Evolutionary conservation across 2,888 invertebrate genomes (phyloP), one percentile per base, ranked within the genome.

Genomic region (Apamea sordens): DNA sequence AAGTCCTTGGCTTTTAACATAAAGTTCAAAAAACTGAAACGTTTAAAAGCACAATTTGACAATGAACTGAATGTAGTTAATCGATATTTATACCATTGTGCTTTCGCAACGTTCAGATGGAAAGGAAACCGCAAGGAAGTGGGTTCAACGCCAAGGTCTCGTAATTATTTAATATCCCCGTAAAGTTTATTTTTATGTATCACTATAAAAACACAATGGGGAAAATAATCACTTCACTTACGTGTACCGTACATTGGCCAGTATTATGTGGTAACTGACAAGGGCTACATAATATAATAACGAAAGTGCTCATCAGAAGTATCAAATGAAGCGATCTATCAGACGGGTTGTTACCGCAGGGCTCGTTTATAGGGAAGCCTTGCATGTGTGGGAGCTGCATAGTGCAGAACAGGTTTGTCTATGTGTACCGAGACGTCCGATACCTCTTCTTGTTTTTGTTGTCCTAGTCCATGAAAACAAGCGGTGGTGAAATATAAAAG

Each of bases 311-410:
- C 89, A 91, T 92, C 90, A 86, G 85, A 92, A 92, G 94, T 95
- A 95, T 96, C 96, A 91, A 92, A 95, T 96, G 94, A 95, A 94
- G 94, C 95, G 94, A 95, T 95, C 94, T 94, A 95, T 94, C 94
- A 91, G 91, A 88, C 92, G 91, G 92, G 93, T 93, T 91, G 93
- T 93, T 93, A 95, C 94, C 95, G 92, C 95, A 96, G 93, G 92
- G 90, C 92, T 91, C 84, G 91, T 88, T 90, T 92, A 87, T 80
- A 93, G 93, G 91, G 96, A 96, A 96, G 95, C 96, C 96, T 90
- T 92, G 89, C 83, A 93, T 93, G 96, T 96, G 96, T 96, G 96
- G 95, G 96, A 96, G 94, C 93, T 82, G 91, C 90, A 90, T 90
- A 91, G 90, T 91, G 91, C 92, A 90, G 90, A 94, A 95, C 95